A percentile compares a stretch with the other conserved stretches of the same genome.
These are phyloP conservation scores for Campoplex capitator DNA, from an alignment of 2,888 invertebrate genomes.

Conservation along the genomic window DNA sequence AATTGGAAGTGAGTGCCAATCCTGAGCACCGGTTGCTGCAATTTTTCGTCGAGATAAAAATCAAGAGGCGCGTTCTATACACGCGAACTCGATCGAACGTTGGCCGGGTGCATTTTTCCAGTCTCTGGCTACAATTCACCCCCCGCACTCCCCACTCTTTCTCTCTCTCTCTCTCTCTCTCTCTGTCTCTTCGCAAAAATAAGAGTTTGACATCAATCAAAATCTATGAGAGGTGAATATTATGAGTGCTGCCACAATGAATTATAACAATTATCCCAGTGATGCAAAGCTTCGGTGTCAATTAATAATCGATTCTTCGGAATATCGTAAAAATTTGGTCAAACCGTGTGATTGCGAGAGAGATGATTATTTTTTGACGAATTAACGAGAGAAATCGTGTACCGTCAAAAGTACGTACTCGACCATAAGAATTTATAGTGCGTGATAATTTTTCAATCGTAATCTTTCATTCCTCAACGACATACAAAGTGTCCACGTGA, in stretches of 20 bases:
- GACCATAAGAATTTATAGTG: neutral
- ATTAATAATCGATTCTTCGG: neutral
- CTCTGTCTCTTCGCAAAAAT: neutral
- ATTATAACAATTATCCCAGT: slow-evolving; percentile 2
- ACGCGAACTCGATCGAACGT: slow-evolving; percentile 54
- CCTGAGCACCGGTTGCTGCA: slow-evolving; percentile 61
- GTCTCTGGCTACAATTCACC: slow-evolving; percentile 24
- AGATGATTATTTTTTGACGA: neutral
- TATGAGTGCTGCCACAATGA: slow-evolving; percentile 27
- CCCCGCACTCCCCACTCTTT: neutral
- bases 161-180: neutral
- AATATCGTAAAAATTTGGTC: neutral
- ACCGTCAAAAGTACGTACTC: neutral
- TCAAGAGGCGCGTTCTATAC: slow-evolving; percentile 40
- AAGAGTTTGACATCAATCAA: neutral
- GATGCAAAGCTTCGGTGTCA: neutral
- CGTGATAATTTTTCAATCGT: neutral
- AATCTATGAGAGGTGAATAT: slow-evolving; percentile 8
- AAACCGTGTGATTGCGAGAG: neutral
- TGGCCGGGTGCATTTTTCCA: slow-evolving; percentile 51
- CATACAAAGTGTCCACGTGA: neutral
- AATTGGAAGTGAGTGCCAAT: slow-evolving; percentile 10
- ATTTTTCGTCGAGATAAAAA: slow-evolving; percentile 56
- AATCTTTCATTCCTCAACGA: neutral
- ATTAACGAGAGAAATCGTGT: neutral